These are phyloP conservation scores for Podarcis raffonei DNA, from an alignment of 2,113 vertebrate genomes.

Conservation along the genomic window DNA sequence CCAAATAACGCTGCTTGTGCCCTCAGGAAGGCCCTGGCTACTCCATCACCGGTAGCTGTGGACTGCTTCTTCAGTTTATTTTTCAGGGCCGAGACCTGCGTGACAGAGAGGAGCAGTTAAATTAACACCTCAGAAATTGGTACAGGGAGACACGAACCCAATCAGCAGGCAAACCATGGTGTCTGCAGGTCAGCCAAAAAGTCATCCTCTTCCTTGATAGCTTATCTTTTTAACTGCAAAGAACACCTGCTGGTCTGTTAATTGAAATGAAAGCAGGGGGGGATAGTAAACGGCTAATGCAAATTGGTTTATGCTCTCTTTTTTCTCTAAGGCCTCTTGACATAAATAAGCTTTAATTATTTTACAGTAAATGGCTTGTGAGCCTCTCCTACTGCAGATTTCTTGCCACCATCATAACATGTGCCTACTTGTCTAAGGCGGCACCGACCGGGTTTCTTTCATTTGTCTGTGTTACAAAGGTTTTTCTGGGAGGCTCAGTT, in stretches of 20 bases:
- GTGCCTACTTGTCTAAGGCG: slow-evolving; percentile 73
- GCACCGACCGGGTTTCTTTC: slow-evolving; percentile 9
- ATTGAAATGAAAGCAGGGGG: slow-evolving; percentile 87
- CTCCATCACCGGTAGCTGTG: slow-evolving; percentile 92
- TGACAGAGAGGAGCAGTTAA: slow-evolving; percentile 85
- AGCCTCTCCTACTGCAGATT: slow-evolving; percentile 57
- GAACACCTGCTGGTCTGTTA: slow-evolving; percentile 96
- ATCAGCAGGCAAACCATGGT: slow-evolving; percentile 89
- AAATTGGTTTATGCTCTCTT: slow-evolving; percentile 79
- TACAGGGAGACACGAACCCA: slow-evolving; percentile 83
- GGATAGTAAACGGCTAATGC: slow-evolving; percentile 75
- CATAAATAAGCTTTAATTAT: slow-evolving; percentile 94
- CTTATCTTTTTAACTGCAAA: slow-evolving; percentile 83
- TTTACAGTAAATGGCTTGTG: slow-evolving; percentile 74
- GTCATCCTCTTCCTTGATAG: slow-evolving; percentile 77
- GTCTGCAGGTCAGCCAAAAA: slow-evolving; percentile 90
- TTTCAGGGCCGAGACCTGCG: slow-evolving; percentile 93
- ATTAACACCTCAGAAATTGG: slow-evolving; percentile 98
- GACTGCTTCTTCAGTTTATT: slow-evolving; percentile 98
- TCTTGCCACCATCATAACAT: slow-evolving; percentile 66
- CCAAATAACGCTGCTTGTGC: slow-evolving; percentile 94
- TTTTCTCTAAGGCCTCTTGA: slow-evolving; percentile 82
- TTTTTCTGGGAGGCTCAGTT: slow-evolving; percentile 47
- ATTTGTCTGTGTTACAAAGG: slow-evolving; percentile 32
- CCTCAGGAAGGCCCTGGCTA: slow-evolving; percentile 91